Conservation (phyloP, 2,113 vertebrate genomes). For the Stercorarius parasiticus region DNA sequence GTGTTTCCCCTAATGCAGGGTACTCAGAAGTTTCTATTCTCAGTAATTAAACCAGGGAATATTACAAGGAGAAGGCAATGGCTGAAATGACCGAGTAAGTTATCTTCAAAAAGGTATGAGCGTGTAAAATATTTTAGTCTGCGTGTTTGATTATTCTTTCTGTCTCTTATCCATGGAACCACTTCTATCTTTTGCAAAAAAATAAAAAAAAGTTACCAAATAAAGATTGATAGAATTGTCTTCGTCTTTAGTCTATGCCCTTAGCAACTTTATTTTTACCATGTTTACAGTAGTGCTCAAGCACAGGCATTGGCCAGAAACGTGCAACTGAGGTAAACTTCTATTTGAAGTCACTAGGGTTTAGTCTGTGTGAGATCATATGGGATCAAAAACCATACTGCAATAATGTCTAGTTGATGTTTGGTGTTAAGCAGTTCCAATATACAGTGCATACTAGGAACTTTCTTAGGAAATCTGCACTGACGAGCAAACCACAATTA, state of each 20-base stretch:
- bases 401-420: neutral
- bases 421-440: neutral
- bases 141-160: neutral
- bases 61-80: neutral
- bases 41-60: slow-evolving; percentile 34
- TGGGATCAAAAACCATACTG: neutral
- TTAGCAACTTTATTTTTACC: neutral
- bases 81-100: neutral
- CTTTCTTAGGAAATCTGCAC: neutral
- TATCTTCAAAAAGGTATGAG: neutral
- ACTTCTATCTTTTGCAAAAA: neutral
- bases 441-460: neutral
- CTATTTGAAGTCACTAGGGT: neutral
- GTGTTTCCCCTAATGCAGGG: neutral
- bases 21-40: slow-evolving; percentile 15
- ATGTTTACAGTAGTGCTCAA: neutral
- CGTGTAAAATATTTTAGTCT: neutral
- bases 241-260: neutral
- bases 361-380: neutral
- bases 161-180: neutral
- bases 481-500: neutral
- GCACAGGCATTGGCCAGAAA: neutral
- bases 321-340: neutral
- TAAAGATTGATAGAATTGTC: neutral
- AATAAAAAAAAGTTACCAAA: neutral